Evolutionary conservation across 2,113 vertebrate species (phyloP), one percentile per base, ranked within the genome.

Genomic region (Thalassoma bifasciatum): DNA sequence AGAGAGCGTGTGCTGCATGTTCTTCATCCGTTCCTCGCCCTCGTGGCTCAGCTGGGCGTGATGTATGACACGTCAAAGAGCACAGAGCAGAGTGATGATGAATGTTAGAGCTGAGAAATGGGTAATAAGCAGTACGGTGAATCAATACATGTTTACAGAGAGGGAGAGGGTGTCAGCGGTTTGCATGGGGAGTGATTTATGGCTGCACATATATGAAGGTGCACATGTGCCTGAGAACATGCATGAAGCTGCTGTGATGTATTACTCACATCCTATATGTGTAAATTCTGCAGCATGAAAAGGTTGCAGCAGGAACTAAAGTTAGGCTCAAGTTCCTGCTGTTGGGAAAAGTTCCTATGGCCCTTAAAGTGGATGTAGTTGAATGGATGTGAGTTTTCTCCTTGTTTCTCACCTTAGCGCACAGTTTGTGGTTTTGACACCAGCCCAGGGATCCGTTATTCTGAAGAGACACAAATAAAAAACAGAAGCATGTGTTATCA

Each of bases 371-470:
- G n/a, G n/a, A n/a, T n/a, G n/a, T n/a, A n/a, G n/a, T n/a, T n/a
- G n/a, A n/a, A n/a, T n/a, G n/a, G n/a, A 30, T 30, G 30, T 30
- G 30, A 30, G 30, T 30, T 30, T 30, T 30, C 3, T 30, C 30
- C 22, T 10, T 0, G 36, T 49, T 19, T 30, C 89, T 49, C 81
- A 93, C 92, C 90, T 90, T 92, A 71, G 91, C 75, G 16, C 92
- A 92, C 52, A 83, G 91, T 70, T 90, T 92, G 72, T 92, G 85
- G 52, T 60, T 21, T 10, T 77, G 88, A 74, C 91, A 92, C 92
- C 91, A 92, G 63, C 82, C 87, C 80, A 93, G 23, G 52, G 91
- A 89, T 75, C 86, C 86, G 57, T 91, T 83, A 36, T 70, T 88
- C 92, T 92, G 54, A 11, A 38, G 9, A 3, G 26, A 7, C n/a